Conservation (phyloP, 2,797 vertebrate genomes). For the Brachyalestes nurse region DNA sequence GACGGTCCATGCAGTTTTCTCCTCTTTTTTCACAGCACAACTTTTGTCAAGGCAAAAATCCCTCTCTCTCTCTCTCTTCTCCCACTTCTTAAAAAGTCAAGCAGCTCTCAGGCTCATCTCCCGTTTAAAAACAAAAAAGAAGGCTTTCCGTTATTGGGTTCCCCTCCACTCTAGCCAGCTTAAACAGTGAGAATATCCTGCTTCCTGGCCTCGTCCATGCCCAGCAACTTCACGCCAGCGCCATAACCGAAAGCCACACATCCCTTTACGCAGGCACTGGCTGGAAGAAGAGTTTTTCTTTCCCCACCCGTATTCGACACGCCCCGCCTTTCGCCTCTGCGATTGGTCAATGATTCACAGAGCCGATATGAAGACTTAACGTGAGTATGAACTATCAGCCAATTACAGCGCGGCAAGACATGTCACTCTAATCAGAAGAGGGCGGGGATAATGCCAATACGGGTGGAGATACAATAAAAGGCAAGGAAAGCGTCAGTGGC, state of each 20-base stretch:
- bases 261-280: constrained; percentile 33
- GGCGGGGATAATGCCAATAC: background rate
- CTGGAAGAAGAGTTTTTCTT: background rate
- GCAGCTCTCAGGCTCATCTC: constrained; percentile 10
- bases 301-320: background rate
- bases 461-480: background rate
- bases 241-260: constrained; percentile 61
- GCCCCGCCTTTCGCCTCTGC: background rate
- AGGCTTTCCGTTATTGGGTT: background rate
- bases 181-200: constrained; percentile 30
- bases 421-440: background rate
- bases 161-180: constrained; percentile 18
- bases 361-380: background rate
- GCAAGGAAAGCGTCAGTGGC: constrained; percentile 69
- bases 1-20: constrained; percentile 17
- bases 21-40: constrained; percentile 36
- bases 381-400: background rate
- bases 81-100: background rate
- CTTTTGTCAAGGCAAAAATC: constrained; percentile 39
- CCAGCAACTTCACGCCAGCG: constrained; percentile 65
- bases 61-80: background rate
- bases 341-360: background rate
- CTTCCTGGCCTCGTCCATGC: constrained; percentile 65
- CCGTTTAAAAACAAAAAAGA: constrained; percentile 8
- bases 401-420: constrained; percentile 12